Conservation (phyloP, 2,888 invertebrate genomes). For the Noctua comes region DNA sequence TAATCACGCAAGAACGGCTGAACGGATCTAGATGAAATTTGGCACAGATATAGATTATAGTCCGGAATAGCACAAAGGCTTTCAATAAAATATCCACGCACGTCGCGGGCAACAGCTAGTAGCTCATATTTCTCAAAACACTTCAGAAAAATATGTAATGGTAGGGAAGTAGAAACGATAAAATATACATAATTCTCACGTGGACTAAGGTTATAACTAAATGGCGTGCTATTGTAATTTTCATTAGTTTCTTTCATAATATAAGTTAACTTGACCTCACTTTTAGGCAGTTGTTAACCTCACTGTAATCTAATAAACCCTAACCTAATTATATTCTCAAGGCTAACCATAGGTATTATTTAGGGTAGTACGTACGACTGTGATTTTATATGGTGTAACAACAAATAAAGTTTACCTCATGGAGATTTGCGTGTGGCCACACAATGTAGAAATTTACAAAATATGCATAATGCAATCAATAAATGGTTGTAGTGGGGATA, state of each 20-base stretch:
- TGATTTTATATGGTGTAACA: background rate
- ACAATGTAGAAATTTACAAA: no score
- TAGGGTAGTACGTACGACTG: background rate
- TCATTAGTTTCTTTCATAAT: constrained; percentile 5
- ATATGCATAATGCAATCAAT: no score
- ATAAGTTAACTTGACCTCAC: constrained; percentile 37
- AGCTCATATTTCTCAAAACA: no score
- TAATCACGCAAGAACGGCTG: no score
- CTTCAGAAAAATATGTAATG: no score
- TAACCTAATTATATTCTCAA: constrained; percentile 44
- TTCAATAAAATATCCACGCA: no score
- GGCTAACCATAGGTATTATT: background rate
- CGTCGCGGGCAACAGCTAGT: no score
- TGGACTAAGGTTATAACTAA: background rate
- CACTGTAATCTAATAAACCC: constrained; percentile 23
- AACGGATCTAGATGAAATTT: no score
- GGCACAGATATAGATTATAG: no score
- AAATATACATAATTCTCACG: background rate
- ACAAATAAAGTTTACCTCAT: background rate
- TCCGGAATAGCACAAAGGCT: no score
- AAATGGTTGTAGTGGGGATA: background rate
- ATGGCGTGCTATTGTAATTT: constrained; percentile 2
- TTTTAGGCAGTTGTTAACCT: constrained; percentile 34
- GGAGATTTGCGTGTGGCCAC: background rate
- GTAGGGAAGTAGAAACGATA: background rate